Evolutionary conservation across 1,140 invertebrate genomes (phyloP).

Genomic region (Dreissena rostriformis): DNA sequence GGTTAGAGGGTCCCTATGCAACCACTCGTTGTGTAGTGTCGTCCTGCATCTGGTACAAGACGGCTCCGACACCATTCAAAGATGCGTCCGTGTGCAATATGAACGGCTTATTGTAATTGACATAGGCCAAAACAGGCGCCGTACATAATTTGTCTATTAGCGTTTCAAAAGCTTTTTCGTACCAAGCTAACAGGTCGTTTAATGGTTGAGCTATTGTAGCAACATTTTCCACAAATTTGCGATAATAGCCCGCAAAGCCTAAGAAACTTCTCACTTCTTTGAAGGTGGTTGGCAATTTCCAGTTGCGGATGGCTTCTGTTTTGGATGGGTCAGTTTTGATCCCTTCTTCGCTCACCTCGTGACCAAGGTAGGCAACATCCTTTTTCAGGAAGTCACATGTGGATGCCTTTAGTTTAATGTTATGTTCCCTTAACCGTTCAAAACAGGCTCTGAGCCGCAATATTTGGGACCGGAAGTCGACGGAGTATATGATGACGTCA

Average conservation of each 20-base stretch:
- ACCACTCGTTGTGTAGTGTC: constrained; percentile 49
- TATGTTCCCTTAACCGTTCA: not conserved
- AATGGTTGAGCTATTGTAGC: constrained; percentile 2
- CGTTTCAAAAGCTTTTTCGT: constrained; percentile 6
- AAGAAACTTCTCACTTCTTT: constrained; percentile 14
- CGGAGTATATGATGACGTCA: constrained; percentile 21
- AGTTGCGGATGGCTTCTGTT: constrained; percentile 1
- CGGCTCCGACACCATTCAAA: constrained; percentile 63
- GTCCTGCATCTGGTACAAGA: constrained; percentile 66
- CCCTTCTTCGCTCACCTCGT: constrained; percentile 3
- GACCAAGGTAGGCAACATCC: not conserved
- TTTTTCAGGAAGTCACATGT: constrained; percentile 29
- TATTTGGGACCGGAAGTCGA: not conserved
- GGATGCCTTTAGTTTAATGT: constrained; percentile 14
- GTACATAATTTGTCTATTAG: not conserved
- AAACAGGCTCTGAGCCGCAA: not conserved
- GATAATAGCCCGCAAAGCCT: constrained; percentile 1
- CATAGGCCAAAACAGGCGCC: constrained; percentile 6
- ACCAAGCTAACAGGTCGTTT: constrained; percentile 9
- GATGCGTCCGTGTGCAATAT: constrained; percentile 58
- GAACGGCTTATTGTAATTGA: constrained; percentile 53
- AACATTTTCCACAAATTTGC: not conserved
- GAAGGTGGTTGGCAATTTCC: constrained; percentile 4
- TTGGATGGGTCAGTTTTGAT: constrained; percentile 21
- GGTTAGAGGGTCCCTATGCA: too few species aligned